Evolutionary conservation across 2,888 invertebrate genomes (phyloP).

Genomic region (Oscheius onirici): DNA sequence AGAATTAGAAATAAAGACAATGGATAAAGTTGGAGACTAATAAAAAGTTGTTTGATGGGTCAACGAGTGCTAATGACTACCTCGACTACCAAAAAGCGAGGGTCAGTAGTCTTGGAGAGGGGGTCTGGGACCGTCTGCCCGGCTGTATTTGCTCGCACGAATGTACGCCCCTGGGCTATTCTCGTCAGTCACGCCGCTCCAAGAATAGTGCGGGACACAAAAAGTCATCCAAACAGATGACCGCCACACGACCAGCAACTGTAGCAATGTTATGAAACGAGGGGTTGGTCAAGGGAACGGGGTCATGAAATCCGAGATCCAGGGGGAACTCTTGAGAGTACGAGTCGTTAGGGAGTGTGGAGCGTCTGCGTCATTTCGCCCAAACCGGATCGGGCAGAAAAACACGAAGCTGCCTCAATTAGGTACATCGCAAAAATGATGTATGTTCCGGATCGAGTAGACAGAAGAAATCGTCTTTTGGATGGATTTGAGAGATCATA

Average conservation of each 20-base stretch:
- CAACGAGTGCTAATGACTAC: too few species aligned
- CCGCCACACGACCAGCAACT: conserved; percentile 19
- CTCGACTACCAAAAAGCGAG: background rate
- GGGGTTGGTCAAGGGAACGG: background rate
- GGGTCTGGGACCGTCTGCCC: conserved; percentile 12
- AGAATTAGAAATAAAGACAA: background rate
- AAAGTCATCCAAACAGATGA: conserved; percentile 29
- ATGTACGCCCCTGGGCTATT: conserved; percentile 32
- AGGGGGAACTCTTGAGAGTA: background rate
- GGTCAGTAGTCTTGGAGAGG: conserved; percentile 18
- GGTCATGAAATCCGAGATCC: background rate
- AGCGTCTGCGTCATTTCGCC: background rate
- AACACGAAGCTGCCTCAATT: conserved; percentile 15
- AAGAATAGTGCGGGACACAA: conserved; percentile 29
- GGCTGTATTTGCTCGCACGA: conserved; percentile 27
- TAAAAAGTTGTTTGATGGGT: too few species aligned
- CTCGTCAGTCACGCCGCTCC: conserved; percentile 31
- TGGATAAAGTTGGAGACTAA: background rate
- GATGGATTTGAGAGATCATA: background rate
- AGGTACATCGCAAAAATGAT: background rate
- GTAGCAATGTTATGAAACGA: conserved; percentile 26
- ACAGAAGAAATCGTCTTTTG: background rate
- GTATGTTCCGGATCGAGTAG: background rate
- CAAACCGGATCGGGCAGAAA: conserved; percentile 29
- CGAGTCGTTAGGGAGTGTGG: background rate